Conservation (phyloP, 2,113 vertebrate species). For the Cyprinus carpio region DNA sequence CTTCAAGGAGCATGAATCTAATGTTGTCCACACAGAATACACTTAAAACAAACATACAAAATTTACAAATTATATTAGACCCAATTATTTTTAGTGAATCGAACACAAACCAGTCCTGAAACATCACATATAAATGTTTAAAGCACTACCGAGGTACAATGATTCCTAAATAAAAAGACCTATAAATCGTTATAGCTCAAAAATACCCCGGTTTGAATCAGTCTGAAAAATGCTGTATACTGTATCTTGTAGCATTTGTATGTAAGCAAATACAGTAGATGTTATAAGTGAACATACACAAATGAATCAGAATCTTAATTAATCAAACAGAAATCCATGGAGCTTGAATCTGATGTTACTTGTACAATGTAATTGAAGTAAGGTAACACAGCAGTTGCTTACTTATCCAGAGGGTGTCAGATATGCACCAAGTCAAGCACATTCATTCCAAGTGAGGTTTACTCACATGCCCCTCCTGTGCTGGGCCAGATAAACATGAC, state of each 20-base stretch:
- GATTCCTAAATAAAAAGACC: background rate
- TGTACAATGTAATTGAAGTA: background rate
- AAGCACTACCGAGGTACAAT: background rate
- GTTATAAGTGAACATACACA: background rate
- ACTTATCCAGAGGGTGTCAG: constrained; percentile 1
- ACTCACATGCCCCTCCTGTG: constrained; percentile 6
- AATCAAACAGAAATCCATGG: background rate
- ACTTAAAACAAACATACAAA: no score
- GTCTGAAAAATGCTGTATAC: background rate
- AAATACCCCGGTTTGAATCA: background rate
- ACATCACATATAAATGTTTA: no score
- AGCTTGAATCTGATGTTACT: background rate
- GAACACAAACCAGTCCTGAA: no score
- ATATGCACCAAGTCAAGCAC: background rate
- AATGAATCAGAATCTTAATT: background rate
- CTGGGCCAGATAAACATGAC: constrained; percentile 16
- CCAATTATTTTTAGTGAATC: no score
- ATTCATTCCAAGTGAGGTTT: constrained; percentile 11
- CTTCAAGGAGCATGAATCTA: no score
- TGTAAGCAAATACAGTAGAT: background rate
- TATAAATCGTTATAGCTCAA: background rate
- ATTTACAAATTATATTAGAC: no score
- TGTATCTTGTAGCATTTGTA: background rate
- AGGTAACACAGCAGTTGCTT: background rate
- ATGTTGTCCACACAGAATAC: no score